These are phyloP conservation scores for Calypte anna DNA, from an alignment of 2,113 vertebrate genomes.

Conservation along the genomic window DNA sequence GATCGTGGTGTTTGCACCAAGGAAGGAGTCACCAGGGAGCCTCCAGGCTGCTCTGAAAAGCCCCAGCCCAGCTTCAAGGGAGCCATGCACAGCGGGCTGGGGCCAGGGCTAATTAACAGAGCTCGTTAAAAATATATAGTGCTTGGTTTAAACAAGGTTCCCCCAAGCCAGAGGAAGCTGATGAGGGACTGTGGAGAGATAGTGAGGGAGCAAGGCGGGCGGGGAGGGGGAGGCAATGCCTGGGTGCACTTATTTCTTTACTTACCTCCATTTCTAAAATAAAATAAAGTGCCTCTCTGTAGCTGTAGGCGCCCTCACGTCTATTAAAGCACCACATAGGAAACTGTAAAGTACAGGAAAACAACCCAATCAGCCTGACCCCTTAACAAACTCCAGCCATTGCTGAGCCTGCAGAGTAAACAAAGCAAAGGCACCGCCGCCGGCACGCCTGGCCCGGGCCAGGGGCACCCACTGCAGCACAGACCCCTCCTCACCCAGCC, in stretches of 20 bases:
- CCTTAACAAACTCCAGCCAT: slow-evolving; percentile 49
- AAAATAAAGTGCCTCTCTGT: slow-evolving; percentile 35
- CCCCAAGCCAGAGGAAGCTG: slow-evolving; percentile 23
- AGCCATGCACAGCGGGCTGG: neutral
- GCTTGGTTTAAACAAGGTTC: slow-evolving; percentile 7
- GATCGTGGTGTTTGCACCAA: neutral
- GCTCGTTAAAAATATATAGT: slow-evolving; percentile 59
- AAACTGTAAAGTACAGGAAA: slow-evolving; percentile 68
- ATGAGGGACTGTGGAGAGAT: slow-evolving; percentile 19
- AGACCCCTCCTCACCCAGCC: rapidly evolving
- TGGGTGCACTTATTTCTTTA: slow-evolving; percentile 17
- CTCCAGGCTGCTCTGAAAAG: neutral
- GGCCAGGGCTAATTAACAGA: slow-evolving; percentile 29
- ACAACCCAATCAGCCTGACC: slow-evolving; percentile 49
- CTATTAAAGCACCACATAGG: slow-evolving; percentile 62
- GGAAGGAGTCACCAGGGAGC: rapidly evolving
- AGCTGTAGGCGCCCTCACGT: slow-evolving; percentile 48
- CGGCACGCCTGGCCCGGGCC: neutral
- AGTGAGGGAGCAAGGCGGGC: rapidly evolving
- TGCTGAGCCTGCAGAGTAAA: neutral
- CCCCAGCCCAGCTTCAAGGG: neutral
- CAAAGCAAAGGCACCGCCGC: neutral
- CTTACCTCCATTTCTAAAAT: slow-evolving; percentile 1
- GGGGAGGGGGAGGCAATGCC: neutral
- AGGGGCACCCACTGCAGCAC: neutral